Conservation (phyloP, 2,888 invertebrate species). For the Lochmaea crataegi region DNA sequence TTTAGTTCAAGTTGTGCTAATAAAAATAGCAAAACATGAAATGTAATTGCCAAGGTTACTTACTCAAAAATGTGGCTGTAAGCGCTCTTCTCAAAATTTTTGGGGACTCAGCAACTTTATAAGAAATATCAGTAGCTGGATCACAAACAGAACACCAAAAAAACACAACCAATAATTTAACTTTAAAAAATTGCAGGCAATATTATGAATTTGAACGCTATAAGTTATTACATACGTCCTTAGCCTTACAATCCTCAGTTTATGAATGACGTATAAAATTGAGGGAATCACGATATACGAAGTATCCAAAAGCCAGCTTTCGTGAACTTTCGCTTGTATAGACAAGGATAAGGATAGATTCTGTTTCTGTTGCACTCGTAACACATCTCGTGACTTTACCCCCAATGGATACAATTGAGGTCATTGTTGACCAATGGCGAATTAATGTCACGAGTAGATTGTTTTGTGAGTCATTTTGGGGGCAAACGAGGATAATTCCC, state of each 20-base stretch:
- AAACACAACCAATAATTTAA: not conserved
- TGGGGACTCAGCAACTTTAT: constrained; percentile 19
- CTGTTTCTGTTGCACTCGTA: not conserved
- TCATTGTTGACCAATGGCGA: constrained; percentile 5
- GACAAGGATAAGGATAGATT: not conserved
- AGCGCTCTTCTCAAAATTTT: not conserved
- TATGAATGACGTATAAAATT: constrained; percentile 4
- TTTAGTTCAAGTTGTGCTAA: not conserved
- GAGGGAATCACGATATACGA: constrained; percentile 4
- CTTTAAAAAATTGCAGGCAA: not conserved
- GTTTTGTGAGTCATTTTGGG: constrained; percentile 2
- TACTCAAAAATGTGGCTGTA: constrained; percentile 19
- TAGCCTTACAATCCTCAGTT: not conserved
- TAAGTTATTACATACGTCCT: not conserved
- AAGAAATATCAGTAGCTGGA: constrained; percentile 24
- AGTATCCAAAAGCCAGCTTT: not conserved
- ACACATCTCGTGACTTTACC: not conserved
- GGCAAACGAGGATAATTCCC: not conserved
- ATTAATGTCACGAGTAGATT: constrained; percentile 7
- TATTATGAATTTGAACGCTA: not conserved
- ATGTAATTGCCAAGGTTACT: constrained; percentile 10
- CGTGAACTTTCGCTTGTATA: not conserved
- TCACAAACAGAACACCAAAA: constrained; percentile 4
- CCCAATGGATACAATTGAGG: not conserved
- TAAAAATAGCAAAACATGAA: not conserved